Evolutionary conservation across 2,113 vertebrate genomes (phyloP).

Genomic region (Scalopus aquaticus): DNA sequence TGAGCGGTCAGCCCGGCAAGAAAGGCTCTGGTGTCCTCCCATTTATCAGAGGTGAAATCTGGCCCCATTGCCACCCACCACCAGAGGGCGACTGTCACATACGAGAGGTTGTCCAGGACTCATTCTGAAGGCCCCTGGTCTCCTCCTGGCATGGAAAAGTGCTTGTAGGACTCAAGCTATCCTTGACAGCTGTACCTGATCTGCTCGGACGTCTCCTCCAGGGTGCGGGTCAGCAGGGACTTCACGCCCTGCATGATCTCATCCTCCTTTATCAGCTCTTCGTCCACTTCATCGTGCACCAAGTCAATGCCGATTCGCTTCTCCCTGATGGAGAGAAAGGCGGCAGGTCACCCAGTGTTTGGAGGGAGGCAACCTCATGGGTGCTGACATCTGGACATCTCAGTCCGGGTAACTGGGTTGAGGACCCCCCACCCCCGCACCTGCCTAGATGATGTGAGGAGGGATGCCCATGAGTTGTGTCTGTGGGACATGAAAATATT

Average conservation of each 20-base stretch:
- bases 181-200: slow-evolving; percentile 86
- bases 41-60: neutral
- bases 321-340: slow-evolving; percentile 82
- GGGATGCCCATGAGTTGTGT: neutral
- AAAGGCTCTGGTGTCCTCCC: neutral
- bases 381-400: neutral
- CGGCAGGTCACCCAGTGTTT: rapidly evolving
- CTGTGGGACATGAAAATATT: neutral
- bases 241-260: slow-evolving; percentile 85
- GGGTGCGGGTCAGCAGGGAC: slow-evolving; percentile 86
- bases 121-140: neutral
- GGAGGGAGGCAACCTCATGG: rapidly evolving
- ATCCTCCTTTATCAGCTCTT: slow-evolving; percentile 90
- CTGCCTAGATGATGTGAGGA: rapidly evolving
- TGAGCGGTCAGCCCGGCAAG: neutral
- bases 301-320: slow-evolving; percentile 87
- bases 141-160: neutral
- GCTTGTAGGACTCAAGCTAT: no score
- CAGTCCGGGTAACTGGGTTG: neutral
- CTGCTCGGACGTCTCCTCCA: slow-evolving; percentile 92
- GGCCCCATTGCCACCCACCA: neutral
- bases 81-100: no score
- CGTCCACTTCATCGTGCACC: slow-evolving; percentile 89
- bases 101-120: neutral
- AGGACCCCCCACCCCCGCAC: rapidly evolving